phyloP scores from a whole-genome alignment of 2,113 vertebrate species.

The Holacanthus passer region DNA sequence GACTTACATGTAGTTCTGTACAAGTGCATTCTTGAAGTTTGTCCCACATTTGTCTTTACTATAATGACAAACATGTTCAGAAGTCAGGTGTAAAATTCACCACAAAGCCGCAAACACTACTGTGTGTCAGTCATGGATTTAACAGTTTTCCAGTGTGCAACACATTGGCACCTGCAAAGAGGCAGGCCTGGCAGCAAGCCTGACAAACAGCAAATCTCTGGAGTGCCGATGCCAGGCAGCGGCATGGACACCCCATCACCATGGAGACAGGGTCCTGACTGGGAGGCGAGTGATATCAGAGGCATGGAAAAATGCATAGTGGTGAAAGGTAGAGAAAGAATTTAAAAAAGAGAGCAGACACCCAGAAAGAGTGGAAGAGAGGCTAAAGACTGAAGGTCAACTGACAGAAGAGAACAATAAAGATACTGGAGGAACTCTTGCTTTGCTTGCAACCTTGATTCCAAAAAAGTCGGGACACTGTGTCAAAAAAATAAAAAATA shows the following conservation, averaged over 20 bases:
- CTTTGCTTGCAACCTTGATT: neutral
- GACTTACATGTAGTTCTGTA: neutral
- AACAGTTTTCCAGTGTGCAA: constrained; percentile 25
- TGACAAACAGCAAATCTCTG: constrained; percentile 52
- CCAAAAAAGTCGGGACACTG: no score
- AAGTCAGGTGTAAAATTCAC: neutral
- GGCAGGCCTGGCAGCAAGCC: constrained; percentile 51
- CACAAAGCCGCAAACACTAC: constrained; percentile 31
- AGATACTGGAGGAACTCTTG: neutral
- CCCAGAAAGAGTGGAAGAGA: neutral
- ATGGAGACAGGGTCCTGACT: constrained; percentile 70
- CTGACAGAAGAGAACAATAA: neutral
- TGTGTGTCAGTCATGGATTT: constrained; percentile 32
- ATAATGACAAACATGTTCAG: neutral
- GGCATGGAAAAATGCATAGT: constrained; percentile 8
- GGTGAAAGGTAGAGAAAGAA: neutral
- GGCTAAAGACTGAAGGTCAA: neutral
- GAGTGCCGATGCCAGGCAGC: constrained; percentile 56
- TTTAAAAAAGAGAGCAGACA: neutral
- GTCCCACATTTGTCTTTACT: neutral
- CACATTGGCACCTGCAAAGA: constrained; percentile 62
- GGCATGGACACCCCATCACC: constrained; percentile 62
- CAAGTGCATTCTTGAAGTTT: neutral
- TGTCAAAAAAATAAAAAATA: no score
- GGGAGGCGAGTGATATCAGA: constrained; percentile 18